Percentiles rank a stretch among this genome's conserved stretches.
Evolutionary conservation across 2,113 vertebrate genomes (phyloP).

Genomic region (Rhabdornis inornatus): DNA sequence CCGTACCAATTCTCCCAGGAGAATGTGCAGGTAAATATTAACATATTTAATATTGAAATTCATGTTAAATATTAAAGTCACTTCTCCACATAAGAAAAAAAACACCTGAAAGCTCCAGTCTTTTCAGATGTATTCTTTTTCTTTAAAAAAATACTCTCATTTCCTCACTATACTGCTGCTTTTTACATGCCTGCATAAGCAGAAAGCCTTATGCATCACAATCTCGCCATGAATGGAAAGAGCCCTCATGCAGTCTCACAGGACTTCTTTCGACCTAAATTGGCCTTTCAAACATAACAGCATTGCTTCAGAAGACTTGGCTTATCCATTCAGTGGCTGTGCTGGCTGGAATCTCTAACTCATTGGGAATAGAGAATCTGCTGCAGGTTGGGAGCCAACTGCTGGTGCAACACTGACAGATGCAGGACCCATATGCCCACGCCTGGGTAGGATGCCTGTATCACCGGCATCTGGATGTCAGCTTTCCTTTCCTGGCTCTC

Average conservation of each 20-base stretch:
- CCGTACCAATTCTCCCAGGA: background rate
- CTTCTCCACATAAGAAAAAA: background rate
- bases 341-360: background rate
- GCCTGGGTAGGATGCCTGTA: slow-evolving; percentile 36
- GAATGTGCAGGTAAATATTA: background rate
- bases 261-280: background rate
- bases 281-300: slow-evolving; percentile 11
- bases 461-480: slow-evolving; percentile 67
- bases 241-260: background rate
- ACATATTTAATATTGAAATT: background rate
- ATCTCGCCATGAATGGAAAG: background rate
- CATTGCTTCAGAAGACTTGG: background rate
- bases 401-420: slow-evolving; percentile 65
- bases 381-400: slow-evolving; percentile 51
- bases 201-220: background rate
- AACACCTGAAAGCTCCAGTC: background rate
- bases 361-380: slow-evolving; percentile 26
- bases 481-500: slow-evolving; percentile 48
- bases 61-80: background rate
- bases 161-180: background rate
- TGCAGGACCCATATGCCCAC: slow-evolving; percentile 67
- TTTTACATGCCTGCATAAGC: background rate
- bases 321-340: background rate
- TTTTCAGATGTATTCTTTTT: background rate
- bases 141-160: background rate